Base-by-base conservation (phyloP, 2,888 invertebrate species). In the Argyra leucocephala region DNA sequence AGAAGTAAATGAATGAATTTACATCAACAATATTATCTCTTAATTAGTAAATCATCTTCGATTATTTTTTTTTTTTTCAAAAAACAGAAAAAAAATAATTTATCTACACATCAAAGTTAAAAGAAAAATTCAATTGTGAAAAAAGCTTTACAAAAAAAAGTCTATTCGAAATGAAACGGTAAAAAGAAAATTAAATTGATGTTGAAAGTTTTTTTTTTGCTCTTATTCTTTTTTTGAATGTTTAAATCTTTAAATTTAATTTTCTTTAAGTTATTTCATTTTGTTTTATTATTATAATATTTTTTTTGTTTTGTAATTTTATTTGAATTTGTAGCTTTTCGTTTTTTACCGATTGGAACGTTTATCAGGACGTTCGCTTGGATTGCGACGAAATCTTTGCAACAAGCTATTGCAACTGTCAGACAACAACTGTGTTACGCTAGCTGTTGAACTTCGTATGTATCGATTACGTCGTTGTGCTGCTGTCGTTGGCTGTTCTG, bases 371-470 rank as follows among this genome's bases (percentile, higher is more conserved):
- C 85, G 85, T 80, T 86, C 87, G 63, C 91, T 91, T 58, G 91
- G 90, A 63, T 90, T 90, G 68, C 92, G 85, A 69, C 89, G 84
- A 73, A 93, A 82, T 71, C 91, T 84, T 76, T 91, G 91, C 73
- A 93, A 84, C 71, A 93, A 84, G 80, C 86, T 93, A 74, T 90
- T 89, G 80, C 91, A 93, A 72, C 92, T 91, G 77, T 93, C 93
- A 72, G 88, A 89, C 72, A 93, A 82, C 74, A 93, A 82, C 80
- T 93, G 93, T 70, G 91, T 89, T 72, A 93, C 91, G 81, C 91
- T 92, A 64, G 88, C 86, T 61, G 88, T 88, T 64, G 92, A 90
- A 69, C 86, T 83, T 69, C 93, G 86, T 70, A 88, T 83, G 80
- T 92, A 91, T 70, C 91, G 86, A 75, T 84, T 85, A 71, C 87